These are phyloP conservation scores for Rhagophthalmus giganteus DNA, from an alignment of 2,888 invertebrate genomes.

Conservation along the genomic window DNA sequence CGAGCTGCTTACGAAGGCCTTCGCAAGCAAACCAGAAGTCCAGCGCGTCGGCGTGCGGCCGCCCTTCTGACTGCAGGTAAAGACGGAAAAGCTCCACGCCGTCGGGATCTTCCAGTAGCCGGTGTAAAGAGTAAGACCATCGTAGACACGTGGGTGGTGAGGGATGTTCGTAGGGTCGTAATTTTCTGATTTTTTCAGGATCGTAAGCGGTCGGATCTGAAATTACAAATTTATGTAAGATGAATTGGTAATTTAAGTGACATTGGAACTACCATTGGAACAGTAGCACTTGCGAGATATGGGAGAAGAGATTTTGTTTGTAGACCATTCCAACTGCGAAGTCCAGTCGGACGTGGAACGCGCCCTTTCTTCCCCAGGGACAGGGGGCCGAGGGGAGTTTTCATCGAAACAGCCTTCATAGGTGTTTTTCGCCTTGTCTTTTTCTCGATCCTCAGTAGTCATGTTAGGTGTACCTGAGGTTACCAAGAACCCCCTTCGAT, in stretches of 20 bases:
- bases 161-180: slow-evolving; percentile 49
- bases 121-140: slow-evolving; percentile 86
- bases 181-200: slow-evolving; percentile 47
- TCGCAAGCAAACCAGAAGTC: slow-evolving; percentile 95
- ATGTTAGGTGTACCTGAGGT: slow-evolving; percentile 41
- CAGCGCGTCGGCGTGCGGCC: slow-evolving; percentile 74
- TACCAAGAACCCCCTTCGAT: slow-evolving; percentile 36
- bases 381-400: slow-evolving; percentile 82
- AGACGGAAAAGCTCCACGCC: slow-evolving; percentile 86
- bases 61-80: slow-evolving; percentile 79
- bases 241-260: no score
- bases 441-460: slow-evolving; percentile 42
- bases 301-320: slow-evolving; percentile 45
- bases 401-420: slow-evolving; percentile 54
- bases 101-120: slow-evolving; percentile 85
- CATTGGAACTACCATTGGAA: slow-evolving; percentile 42
- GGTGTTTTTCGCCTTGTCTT: slow-evolving; percentile 36
- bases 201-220: slow-evolving; percentile 48
- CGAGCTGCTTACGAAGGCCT: slow-evolving; percentile 77
- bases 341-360: slow-evolving; percentile 48
- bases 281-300: slow-evolving; percentile 38
- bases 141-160: slow-evolving; percentile 75
- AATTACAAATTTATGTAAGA: no score
- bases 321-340: slow-evolving; percentile 40
- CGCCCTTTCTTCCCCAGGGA: slow-evolving; percentile 72